Percentiles rank a stretch among this genome's conserved stretches.
phyloP scores from a whole-genome alignment of 1,140 invertebrate genomes.

The Saccostrea cuccullata region DNA sequence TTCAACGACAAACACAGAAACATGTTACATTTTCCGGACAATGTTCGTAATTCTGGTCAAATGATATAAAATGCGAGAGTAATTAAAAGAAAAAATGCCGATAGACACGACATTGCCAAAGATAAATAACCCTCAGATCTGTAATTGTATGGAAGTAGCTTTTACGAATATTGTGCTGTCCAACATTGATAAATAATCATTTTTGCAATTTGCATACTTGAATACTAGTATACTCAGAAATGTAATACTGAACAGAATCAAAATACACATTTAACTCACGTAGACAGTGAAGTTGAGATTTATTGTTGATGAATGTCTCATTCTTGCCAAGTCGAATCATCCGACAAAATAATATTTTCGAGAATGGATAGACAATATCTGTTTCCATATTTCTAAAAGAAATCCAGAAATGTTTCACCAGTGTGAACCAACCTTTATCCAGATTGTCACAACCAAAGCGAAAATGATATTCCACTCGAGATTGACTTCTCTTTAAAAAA shows the following conservation, averaged over 20 bases:
- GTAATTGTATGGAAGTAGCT: background rate
- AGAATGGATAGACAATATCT: background rate
- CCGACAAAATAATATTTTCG: background rate
- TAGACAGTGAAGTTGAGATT: background rate
- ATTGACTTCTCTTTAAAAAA: background rate
- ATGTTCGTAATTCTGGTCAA: slow-evolving; percentile 40
- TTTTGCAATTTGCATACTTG: background rate
- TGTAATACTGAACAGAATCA: background rate
- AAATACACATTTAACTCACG: background rate
- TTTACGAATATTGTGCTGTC: background rate
- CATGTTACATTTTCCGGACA: slow-evolving; percentile 52
- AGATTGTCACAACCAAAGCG: background rate
- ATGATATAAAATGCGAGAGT: slow-evolving; percentile 38
- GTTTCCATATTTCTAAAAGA: background rate
- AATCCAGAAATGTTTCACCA: background rate
- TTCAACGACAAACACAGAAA: slow-evolving; percentile 33
- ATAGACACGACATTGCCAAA: slow-evolving; percentile 28
- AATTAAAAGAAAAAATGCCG: slow-evolving; percentile 46
- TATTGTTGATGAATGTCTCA: background rate
- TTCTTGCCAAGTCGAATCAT: background rate
- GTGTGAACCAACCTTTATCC: background rate
- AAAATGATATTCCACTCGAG: background rate
- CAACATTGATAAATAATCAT: background rate
- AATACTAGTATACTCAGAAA: background rate
- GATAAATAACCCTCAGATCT: background rate